These are phyloP conservation scores for Chelonus insularis DNA, from an alignment of 1,140 invertebrate genomes.

Conservation along the genomic window DNA sequence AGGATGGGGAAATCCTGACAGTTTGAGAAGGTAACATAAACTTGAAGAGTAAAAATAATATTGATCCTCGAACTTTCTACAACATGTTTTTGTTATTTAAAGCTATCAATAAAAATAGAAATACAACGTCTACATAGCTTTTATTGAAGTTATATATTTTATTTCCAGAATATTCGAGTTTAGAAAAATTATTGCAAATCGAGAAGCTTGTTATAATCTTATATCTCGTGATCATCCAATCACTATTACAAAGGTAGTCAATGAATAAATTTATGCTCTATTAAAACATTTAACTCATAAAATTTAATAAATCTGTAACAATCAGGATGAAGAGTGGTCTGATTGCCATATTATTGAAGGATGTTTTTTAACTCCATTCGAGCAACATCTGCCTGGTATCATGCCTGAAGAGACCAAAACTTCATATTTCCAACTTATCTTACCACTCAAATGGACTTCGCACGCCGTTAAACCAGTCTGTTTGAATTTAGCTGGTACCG, in stretches of 20 bases:
- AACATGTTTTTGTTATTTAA: too few relatives aligned
- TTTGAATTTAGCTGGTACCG: constrained; percentile 95
- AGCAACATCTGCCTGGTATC: constrained; percentile 79
- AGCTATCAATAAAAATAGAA: too few relatives aligned
- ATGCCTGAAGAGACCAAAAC: constrained; percentile 82
- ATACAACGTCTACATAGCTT: too few relatives aligned
- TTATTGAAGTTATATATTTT: background rate
- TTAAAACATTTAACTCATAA: constrained; percentile 23
- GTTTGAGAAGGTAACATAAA: constrained; percentile 78
- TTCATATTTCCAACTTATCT: constrained; percentile 81
- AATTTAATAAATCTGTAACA: background rate
- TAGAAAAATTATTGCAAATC: constrained; percentile 81
- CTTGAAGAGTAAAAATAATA: background rate
- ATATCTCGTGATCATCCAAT: constrained; percentile 83
- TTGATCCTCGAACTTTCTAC: too few relatives aligned
- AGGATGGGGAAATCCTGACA: constrained; percentile 94
- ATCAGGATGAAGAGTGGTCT: constrained; percentile 74
- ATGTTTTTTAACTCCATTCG: constrained; percentile 85
- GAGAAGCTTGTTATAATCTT: constrained; percentile 80
- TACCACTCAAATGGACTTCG: constrained; percentile 80
- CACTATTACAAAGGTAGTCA: constrained; percentile 84
- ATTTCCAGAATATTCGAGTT: constrained; percentile 83
- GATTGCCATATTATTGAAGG: constrained; percentile 84
- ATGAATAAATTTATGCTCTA: constrained; percentile 18
- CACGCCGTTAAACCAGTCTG: constrained; percentile 79